Conservation (phyloP, 2,888 invertebrate species). For the Zhengitettix transpicula region DNA sequence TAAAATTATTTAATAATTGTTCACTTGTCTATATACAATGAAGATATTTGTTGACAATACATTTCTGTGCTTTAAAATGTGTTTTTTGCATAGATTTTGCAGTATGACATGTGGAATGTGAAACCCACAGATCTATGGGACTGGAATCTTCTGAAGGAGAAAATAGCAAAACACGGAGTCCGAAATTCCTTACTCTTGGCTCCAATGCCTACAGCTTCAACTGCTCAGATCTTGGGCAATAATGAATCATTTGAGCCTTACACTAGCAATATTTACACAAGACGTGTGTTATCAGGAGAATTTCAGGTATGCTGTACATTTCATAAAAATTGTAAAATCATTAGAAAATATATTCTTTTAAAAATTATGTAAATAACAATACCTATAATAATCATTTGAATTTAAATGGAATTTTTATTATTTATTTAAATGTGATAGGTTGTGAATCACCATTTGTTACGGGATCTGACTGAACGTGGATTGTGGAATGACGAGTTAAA, state of each 20-base stretch:
- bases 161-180: constrained; percentile 76
- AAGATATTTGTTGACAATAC: no score
- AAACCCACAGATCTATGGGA: constrained; percentile 76
- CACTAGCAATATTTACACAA: constrained; percentile 89
- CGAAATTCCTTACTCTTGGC: constrained; percentile 87
- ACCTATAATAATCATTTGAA: no score
- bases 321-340: background rate
- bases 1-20: no score
- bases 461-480: constrained; percentile 77
- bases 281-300: constrained; percentile 89
- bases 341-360: background rate
- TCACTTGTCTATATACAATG: no score
- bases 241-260: constrained; percentile 98
- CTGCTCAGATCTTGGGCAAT: constrained; percentile 97
- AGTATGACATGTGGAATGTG: constrained; percentile 96
- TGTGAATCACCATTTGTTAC: constrained; percentile 88
- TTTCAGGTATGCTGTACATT: constrained; percentile 37
- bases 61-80: no score
- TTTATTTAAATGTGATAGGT: constrained; percentile 36
- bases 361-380: no score
- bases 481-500: constrained; percentile 95
- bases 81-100: constrained; percentile 45
- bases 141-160: constrained; percentile 67
- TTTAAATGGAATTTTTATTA: no score
- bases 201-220: constrained; percentile 98